These are phyloP conservation scores for Xerus inauris DNA, from an alignment of 2,113 vertebrate genomes.

Conservation along the genomic window DNA sequence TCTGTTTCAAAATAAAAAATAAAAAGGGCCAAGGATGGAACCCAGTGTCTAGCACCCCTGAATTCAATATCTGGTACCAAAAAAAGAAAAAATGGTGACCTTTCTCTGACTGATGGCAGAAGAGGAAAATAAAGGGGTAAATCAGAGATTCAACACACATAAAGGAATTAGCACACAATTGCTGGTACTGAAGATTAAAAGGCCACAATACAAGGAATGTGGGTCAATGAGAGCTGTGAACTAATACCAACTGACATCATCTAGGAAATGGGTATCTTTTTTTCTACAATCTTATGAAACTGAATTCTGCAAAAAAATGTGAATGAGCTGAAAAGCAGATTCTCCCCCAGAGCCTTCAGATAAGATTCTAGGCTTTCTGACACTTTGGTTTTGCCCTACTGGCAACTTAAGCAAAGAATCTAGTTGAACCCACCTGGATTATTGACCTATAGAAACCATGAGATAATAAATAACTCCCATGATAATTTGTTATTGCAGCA, in stretches of 20 bases:
- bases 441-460: not conserved
- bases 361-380: not conserved
- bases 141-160: not conserved
- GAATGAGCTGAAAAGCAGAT: not conserved
- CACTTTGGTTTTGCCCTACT: not conserved
- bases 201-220: not conserved
- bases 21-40: too few species aligned
- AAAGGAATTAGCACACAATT: not conserved
- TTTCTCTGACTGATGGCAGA: not conserved
- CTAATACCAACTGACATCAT: not conserved
- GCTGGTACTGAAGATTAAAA: not conserved
- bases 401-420: not conserved
- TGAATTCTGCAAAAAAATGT: not conserved
- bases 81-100: not conserved
- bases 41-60: too few species aligned
- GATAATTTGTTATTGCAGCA: not conserved
- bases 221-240: not conserved
- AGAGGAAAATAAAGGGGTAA: not conserved
- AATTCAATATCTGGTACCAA: too few species aligned
- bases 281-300: not conserved
- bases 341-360: not conserved
- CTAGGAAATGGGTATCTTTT: not conserved
- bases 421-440: not conserved
- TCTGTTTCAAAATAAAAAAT: too few species aligned
- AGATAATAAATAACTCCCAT: not conserved